Evolutionary conservation across 53 echinoderm and acorn worm genomes (phyloP), one percentile per base, ranked within the genome.

Genomic region (Crossaster papposus): DNA sequence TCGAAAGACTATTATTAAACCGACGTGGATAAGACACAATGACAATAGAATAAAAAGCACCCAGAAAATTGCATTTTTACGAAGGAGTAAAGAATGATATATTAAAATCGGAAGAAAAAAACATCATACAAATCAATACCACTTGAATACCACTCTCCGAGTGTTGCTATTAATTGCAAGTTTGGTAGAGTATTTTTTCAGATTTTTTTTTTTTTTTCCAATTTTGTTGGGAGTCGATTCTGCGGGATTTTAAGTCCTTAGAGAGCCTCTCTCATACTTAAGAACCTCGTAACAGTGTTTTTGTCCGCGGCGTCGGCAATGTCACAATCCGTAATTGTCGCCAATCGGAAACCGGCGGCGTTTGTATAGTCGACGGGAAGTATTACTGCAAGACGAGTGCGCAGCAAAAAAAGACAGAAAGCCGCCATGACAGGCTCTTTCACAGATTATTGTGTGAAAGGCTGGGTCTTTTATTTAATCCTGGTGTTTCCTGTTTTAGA

Each of bases 351-450:
- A 50, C 78, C 51, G 51, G 51, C 78, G 51, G 78, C 78, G 78
- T 51, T 44, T 44, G 23, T 14, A 14, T 0, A n/a, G n/a, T 78
- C 78, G 65, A 70, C 70, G 51, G 83, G 50, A 70, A 65, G 36
- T 50, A 28, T 83, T 83, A 83, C 83, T 83, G 83, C 70, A 6
- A 70, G 28, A 30, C 30, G 83, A 83, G 38, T 38, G 83, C 68
- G 70, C 15, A 35, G 34, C 22, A 68, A 26, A 30, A 74, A 74
- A 31, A 35, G 75, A 15, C 75, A 30, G 36, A 74, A 31, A 35
- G 75, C 32, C 75, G 75, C 75, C 75, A 74, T 74, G 75, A 74
- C 75, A 74, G 75, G 75, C 75, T 74, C 75, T 32, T 74, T 74
- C 75, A 74, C 15, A 74, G 75, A 74, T 36, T 74, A 74, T 33